These are phyloP conservation scores for Omphaloscelis lunosa DNA, from an alignment of 2,888 invertebrate species.

Conservation along the genomic window DNA sequence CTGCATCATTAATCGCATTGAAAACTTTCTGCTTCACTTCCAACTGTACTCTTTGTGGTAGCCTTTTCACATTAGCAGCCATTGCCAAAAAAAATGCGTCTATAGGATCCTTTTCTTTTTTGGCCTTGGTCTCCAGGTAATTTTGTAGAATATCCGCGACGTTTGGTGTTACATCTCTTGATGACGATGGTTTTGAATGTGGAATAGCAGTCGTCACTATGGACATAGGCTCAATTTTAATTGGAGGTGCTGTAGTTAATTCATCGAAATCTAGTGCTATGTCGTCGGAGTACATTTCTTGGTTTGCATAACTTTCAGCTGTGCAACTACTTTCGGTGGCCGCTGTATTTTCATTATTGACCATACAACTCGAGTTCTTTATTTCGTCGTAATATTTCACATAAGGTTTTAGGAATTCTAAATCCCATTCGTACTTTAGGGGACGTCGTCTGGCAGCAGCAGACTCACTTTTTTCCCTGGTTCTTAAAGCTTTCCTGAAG, in stretches of 20 bases:
- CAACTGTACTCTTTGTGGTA: conserved; percentile 35
- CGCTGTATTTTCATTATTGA: conserved; percentile 10
- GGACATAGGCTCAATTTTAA: conserved; percentile 11
- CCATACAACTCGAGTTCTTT: neutral
- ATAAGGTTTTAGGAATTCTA: conserved; percentile 40
- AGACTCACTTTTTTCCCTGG: conserved; percentile 35
- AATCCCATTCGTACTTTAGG: conserved; percentile 43
- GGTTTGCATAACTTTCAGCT: conserved; percentile 19
- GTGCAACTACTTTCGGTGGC: neutral
- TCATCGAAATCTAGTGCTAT: conserved; percentile 21
- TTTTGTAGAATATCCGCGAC: conserved; percentile 28
- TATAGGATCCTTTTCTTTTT: conserved; percentile 42
- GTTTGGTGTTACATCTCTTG: neutral
- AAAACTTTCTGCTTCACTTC: conserved; percentile 44
- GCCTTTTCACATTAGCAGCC: conserved; percentile 44
- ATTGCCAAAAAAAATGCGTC: conserved; percentile 37
- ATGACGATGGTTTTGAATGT: neutral
- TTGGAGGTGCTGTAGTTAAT: neutral
- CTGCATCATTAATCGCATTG: conserved; percentile 17
- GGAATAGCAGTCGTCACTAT: conserved; percentile 1
- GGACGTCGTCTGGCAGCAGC: conserved; percentile 25
- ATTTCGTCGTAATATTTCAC: conserved; percentile 36
- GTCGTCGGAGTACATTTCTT: conserved; percentile 23
- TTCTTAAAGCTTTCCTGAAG: conserved; percentile 46
- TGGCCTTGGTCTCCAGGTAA: conserved; percentile 22